Conservation (phyloP, 2,113 vertebrate species). For the Haemorhous mexicanus region DNA sequence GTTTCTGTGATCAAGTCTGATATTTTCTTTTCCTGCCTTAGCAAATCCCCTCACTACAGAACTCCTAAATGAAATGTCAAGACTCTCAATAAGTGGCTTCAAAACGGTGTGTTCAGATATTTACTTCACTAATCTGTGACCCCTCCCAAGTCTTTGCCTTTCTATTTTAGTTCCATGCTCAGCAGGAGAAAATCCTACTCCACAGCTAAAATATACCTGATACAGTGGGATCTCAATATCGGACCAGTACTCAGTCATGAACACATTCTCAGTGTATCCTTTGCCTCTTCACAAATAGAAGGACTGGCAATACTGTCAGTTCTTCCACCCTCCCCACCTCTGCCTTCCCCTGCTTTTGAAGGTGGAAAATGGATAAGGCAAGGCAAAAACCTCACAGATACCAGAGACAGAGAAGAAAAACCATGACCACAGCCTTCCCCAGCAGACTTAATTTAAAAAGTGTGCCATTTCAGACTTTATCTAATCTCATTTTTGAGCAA, state of each 20-base stretch:
- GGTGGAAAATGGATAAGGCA: neutral
- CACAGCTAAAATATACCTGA: neutral
- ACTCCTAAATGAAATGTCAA: neutral
- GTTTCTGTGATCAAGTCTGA: neutral
- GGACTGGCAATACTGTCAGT: neutral
- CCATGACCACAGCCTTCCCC: neutral
- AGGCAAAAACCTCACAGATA: neutral
- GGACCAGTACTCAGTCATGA: neutral
- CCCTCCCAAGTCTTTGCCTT: neutral
- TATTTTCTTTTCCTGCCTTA: neutral
- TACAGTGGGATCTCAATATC: neutral
- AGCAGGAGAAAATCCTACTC: neutral
- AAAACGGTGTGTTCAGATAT: neutral
- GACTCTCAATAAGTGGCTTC: neutral
- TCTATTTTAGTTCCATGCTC: neutral
- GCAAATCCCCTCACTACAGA: neutral
- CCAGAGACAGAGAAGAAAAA: neutral
- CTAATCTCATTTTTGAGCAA: neutral
- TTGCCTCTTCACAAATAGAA: neutral
- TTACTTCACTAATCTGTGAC: neutral
- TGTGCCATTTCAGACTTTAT: neutral
- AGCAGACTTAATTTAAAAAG: neutral
- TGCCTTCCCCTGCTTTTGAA: neutral
- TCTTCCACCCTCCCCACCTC: neutral
- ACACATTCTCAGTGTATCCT: rapidly evolving